Percentiles rank a stretch among this genome's conserved stretches.
Evolutionary conservation across 2,888 invertebrate genomes (phyloP).

Genomic region (Morpho achilles): DNA sequence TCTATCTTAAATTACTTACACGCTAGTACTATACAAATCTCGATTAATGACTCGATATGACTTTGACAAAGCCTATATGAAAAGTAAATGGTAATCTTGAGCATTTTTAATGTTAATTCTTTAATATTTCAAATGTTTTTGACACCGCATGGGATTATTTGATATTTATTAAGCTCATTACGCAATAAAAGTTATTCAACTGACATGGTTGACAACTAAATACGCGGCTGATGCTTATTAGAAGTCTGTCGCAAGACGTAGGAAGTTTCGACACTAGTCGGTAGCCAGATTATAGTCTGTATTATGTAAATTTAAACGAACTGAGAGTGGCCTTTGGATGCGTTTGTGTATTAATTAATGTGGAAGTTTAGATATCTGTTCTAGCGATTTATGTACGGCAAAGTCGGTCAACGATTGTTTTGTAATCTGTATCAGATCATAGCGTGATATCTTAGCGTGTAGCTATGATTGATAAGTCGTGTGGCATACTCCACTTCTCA

Average conservation of each 20-base stretch:
- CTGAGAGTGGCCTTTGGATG: constrained; percentile 9
- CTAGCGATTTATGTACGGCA: constrained; percentile 4
- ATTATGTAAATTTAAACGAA: constrained; percentile 51
- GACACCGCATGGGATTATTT: constrained; percentile 29
- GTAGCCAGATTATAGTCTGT: constrained; percentile 49
- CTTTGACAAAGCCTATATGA: constrained; percentile 13
- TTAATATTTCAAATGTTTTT: constrained; percentile 25
- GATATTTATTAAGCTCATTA: constrained; percentile 47
- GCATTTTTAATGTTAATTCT: constrained; percentile 25
- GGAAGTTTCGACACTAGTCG: constrained; percentile 61
- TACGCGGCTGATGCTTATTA: constrained; percentile 52
- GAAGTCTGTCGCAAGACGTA: constrained; percentile 54
- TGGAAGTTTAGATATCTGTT: constrained; percentile 25
- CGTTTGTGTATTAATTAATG: constrained; percentile 37
- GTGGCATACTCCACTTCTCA: constrained; percentile 63
- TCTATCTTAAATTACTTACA: too few species aligned
- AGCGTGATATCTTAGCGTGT: constrained; percentile 36
- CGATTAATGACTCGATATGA: constrained; percentile 2
- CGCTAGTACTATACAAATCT: neutral
- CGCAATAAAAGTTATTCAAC: constrained; percentile 65
- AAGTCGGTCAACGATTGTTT: constrained; percentile 33
- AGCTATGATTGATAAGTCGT: constrained; percentile 57
- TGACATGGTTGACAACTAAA: constrained; percentile 58
- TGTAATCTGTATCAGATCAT: constrained; percentile 31
- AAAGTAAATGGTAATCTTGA: constrained; percentile 14